Conservation (phyloP, 2,113 vertebrate genomes). For the Rhea pennata region DNA sequence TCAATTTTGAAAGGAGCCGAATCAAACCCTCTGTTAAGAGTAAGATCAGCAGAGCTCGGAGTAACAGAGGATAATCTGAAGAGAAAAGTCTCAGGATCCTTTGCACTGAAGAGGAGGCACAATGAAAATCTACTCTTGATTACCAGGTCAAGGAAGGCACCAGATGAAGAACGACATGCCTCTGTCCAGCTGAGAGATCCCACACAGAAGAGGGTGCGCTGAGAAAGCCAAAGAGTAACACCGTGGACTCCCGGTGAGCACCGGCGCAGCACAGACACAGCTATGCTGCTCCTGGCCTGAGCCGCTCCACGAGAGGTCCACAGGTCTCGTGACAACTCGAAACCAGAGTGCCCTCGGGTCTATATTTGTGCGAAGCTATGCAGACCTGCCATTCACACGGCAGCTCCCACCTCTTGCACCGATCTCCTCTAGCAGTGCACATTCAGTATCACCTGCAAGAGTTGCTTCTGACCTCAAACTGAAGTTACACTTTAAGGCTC, state of each 20-base stretch:
- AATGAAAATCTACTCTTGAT: background rate
- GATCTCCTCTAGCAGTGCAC: background rate
- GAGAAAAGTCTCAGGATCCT: background rate
- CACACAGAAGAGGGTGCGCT: rapidly evolving
- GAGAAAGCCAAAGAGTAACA: background rate
- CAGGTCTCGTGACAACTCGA: too few species aligned
- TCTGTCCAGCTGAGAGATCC: background rate
- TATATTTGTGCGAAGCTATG: background rate
- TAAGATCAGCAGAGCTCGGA: background rate
- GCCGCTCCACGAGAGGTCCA: background rate
- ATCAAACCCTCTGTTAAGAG: background rate
- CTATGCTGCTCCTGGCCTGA: background rate
- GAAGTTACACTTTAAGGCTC: background rate
- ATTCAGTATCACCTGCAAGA: background rate
- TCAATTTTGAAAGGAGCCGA: background rate
- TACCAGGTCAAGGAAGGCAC: background rate
- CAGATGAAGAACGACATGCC: background rate
- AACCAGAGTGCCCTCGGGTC: background rate
- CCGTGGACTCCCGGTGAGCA: rapidly evolving
- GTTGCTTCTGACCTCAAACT: background rate
- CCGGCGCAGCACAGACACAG: background rate
- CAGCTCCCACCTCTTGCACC: too few species aligned
- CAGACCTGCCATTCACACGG: background rate
- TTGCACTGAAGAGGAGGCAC: background rate
- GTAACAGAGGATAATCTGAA: background rate